Percentiles rank a stretch among this genome's conserved stretches.
Evolutionary conservation across 2,113 vertebrate species (phyloP).

Genomic region (Ailurus styani): DNA sequence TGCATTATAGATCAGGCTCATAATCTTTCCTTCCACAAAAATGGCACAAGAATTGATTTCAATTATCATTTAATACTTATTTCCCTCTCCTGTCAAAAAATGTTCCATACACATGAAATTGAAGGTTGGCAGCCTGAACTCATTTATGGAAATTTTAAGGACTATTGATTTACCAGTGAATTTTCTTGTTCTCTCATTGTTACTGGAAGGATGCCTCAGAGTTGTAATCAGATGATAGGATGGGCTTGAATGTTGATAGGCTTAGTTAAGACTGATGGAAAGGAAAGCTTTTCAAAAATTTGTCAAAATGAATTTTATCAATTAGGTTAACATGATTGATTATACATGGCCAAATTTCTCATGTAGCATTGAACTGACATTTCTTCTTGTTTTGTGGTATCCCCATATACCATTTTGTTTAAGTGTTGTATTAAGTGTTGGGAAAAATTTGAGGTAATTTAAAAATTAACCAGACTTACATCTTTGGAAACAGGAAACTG

Average conservation of each 20-base stretch:
- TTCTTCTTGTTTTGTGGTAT: not conserved
- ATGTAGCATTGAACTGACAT: not conserved
- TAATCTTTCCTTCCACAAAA: constrained; percentile 52
- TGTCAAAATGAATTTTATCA: constrained; percentile 50
- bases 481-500: constrained; percentile 7
- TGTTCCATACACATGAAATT: not conserved
- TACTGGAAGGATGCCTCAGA: constrained; percentile 12
- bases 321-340: constrained; percentile 60
- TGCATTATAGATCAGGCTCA: constrained; percentile 35
- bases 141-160: constrained; percentile 50
- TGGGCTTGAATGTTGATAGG: not conserved
- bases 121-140: constrained; percentile 48
- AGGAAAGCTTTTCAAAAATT: constrained; percentile 13
- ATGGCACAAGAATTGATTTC: constrained; percentile 59
- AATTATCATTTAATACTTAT: constrained; percentile 66
- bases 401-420: not conserved
- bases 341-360: constrained; percentile 30
- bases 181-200: constrained; percentile 33
- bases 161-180: constrained; percentile 49
- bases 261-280: constrained; percentile 6
- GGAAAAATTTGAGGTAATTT: not conserved
- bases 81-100: constrained; percentile 47
- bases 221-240: not conserved
- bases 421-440: not conserved
- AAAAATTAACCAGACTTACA: not conserved